Percentiles rank a stretch among this genome's conserved stretches.
Evolutionary conservation across 2,888 invertebrate species (phyloP).

Genomic region (Sepiola atlantica): DNA sequence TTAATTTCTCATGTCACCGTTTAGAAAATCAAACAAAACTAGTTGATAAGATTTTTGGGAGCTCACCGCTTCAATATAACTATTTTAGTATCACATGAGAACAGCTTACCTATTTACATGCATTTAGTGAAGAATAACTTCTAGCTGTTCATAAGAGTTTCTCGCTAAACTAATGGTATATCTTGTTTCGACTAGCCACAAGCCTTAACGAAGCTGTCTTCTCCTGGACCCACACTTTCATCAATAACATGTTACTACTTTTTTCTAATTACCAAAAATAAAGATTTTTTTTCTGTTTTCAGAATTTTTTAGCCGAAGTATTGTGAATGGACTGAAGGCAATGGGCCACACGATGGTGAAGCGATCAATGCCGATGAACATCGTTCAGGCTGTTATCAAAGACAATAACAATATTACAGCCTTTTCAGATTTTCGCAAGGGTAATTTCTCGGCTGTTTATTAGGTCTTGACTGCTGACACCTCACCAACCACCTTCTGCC

Average conservation of each 20-base stretch:
- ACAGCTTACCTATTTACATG: too few relatives aligned
- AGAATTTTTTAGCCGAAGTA: slow-evolving; percentile 55
- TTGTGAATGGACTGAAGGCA: slow-evolving; percentile 55
- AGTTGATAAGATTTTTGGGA: too few relatives aligned
- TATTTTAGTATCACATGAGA: too few relatives aligned
- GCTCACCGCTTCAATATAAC: too few relatives aligned
- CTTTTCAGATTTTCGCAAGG: slow-evolving; percentile 61
- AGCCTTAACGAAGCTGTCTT: neutral
- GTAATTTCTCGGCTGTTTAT: slow-evolving; percentile 48
- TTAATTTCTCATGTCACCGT: too few relatives aligned
- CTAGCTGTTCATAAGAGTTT: too few relatives aligned
- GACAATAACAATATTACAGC: slow-evolving; percentile 62
- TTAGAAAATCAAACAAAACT: too few relatives aligned
- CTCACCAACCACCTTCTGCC: neutral
- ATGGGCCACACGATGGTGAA: slow-evolving; percentile 59
- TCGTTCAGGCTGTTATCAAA: slow-evolving; percentile 64
- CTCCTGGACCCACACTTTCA: neutral
- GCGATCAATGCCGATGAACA: slow-evolving; percentile 55
- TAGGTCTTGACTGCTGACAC: neutral
- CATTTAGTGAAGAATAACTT: too few relatives aligned
- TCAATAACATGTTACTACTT: neutral
- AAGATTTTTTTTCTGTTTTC: slow-evolving; percentile 46
- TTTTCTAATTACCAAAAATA: neutral
- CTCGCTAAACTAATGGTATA: too few relatives aligned
- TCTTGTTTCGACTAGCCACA: too few relatives aligned